phyloP scores from a whole-genome alignment of 2,888 invertebrate genomes.

The Chesias legatella region DNA sequence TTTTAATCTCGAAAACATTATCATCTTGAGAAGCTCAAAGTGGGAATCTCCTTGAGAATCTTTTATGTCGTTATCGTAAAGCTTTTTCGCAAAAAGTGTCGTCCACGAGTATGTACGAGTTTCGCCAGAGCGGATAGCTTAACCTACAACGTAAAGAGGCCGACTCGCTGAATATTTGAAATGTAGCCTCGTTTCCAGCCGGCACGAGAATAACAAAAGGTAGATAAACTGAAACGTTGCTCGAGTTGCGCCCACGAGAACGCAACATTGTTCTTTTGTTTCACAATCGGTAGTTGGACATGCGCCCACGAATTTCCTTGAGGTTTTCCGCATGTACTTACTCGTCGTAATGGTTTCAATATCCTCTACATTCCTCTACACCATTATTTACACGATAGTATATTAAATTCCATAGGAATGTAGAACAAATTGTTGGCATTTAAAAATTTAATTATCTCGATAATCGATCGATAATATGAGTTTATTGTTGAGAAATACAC shows the following conservation, averaged over 20 bases:
- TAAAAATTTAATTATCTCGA: no score
- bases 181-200: constrained; percentile 17
- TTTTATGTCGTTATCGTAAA: constrained; percentile 5
- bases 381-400: no score
- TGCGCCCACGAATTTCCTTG: constrained; percentile 11
- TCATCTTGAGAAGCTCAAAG: constrained; percentile 8
- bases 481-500: no score
- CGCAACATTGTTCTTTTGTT: constrained; percentile 22
- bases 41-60: constrained; percentile 6
- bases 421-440: no score
- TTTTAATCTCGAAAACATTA: constrained; percentile 13
- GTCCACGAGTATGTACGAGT: constrained; percentile 14
- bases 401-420: no score
- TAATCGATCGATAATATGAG: no score
- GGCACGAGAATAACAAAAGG: constrained; percentile 20
- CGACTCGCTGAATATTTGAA: constrained; percentile 23
- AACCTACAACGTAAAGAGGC: constrained; percentile 15
- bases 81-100: constrained; percentile 7
- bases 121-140: constrained; percentile 4
- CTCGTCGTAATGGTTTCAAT: no score
- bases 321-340: constrained; percentile 4
- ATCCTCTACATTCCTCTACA: no score
- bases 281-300: constrained; percentile 17
- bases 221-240: constrained; percentile 19
- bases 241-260: constrained; percentile 8